Evolutionary conservation across 2,888 invertebrate genomes (phyloP).

Genomic region (Merodon equestris): DNA sequence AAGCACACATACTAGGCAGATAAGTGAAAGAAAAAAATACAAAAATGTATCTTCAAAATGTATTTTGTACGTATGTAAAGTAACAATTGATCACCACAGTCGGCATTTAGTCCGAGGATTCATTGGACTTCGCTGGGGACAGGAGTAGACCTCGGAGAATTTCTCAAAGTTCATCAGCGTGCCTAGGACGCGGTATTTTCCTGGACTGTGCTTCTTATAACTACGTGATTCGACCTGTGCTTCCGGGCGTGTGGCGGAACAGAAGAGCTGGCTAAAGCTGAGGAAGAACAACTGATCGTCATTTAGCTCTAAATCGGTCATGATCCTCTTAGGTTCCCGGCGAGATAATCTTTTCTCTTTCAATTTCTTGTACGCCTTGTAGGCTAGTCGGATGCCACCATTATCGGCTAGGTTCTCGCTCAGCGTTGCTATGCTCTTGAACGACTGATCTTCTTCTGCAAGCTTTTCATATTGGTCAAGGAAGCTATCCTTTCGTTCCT

Average conservation of each 20-base stretch:
- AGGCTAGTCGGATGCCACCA: constrained; percentile 69
- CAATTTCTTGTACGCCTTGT: constrained; percentile 68
- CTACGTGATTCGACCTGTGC: constrained; percentile 43
- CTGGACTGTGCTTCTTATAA: constrained; percentile 64
- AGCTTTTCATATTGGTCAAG: constrained; percentile 66
- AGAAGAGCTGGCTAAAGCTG: constrained; percentile 70
- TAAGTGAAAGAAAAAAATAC: no score
- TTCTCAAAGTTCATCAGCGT: constrained; percentile 61
- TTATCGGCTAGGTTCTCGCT: constrained; percentile 70
- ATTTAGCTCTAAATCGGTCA: constrained; percentile 54
- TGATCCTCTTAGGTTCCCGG: neutral
- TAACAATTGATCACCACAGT: constrained; percentile 35
- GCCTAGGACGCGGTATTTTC: constrained; percentile 65
- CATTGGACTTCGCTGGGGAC: constrained; percentile 52
- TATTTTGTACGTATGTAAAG: no score
- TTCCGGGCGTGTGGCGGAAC: constrained; percentile 61
- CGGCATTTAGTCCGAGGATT: constrained; percentile 51
- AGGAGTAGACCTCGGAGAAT: constrained; percentile 63
- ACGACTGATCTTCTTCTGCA: constrained; percentile 54
- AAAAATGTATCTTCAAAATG: no score
- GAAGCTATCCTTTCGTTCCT: constrained; percentile 65
- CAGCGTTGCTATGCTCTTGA: constrained; percentile 56
- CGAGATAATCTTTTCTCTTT: constrained; percentile 19
- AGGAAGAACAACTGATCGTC: constrained; percentile 70
- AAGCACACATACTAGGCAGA: no score